Evolutionary conservation across 2,113 vertebrate genomes (phyloP).

Genomic region (Takifugu flavidus): DNA sequence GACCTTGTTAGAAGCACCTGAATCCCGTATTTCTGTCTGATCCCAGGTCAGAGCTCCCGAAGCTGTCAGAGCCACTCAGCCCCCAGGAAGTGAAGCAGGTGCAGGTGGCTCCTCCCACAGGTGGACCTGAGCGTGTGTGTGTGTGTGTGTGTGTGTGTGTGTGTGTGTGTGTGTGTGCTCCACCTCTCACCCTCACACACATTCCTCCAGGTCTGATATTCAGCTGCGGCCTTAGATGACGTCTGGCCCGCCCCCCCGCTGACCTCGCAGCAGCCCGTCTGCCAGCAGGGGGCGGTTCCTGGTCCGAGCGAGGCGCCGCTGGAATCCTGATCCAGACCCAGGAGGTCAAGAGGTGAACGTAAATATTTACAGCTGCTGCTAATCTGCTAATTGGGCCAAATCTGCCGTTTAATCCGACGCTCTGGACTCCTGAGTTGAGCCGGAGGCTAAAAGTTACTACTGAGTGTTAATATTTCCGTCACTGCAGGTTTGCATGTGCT

Average conservation of each 20-base stretch:
- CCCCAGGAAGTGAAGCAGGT: not conserved
- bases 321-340: constrained; percentile 23
- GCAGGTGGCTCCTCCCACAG: too few species aligned
- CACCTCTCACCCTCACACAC: constrained; percentile 19
- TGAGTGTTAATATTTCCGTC: constrained; percentile 1
- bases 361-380: constrained; percentile 30
- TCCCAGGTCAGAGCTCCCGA: not conserved
- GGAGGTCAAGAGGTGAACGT: constrained; percentile 27
- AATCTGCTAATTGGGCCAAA: constrained; percentile 32
- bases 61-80: constrained; percentile 21
- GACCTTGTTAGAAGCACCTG: too few species aligned
- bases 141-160: too few species aligned
- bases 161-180: not conserved
- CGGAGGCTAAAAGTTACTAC: not conserved
- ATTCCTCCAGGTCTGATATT: constrained; percentile 34
- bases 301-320: constrained; percentile 1
- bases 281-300: constrained; percentile 36
- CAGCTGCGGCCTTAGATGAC: constrained; percentile 32
- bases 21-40: not conserved
- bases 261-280: constrained; percentile 40
- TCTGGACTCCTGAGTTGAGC: constrained; percentile 4
- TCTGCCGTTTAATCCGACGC: not conserved
- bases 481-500: not conserved
- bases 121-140: too few species aligned
- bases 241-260: constrained; percentile 30